Evolutionary conservation across 2,113 vertebrate genomes (phyloP).

Genomic region (Greenwoodochromis staneri): DNA sequence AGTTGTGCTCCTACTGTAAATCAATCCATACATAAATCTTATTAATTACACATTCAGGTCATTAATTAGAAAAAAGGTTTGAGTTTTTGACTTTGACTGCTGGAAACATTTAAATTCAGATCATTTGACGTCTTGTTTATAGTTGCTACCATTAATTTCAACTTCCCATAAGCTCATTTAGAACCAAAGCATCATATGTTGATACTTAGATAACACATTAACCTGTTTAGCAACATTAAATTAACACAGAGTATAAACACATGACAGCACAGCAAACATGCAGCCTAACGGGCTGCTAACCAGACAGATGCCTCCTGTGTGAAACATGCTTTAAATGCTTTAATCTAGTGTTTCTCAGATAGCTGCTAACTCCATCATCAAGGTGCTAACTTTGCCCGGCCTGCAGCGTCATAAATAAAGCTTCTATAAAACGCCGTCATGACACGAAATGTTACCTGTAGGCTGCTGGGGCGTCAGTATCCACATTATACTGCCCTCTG

Average conservation of each 20-base stretch:
- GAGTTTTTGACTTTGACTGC: not conserved
- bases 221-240: not conserved
- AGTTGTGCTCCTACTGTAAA: not conserved
- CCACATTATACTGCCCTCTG: conserved; percentile 56
- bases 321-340: not conserved
- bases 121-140: not conserved
- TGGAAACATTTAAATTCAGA: not conserved
- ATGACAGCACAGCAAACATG: not conserved
- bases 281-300: not conserved
- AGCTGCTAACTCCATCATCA: not conserved
- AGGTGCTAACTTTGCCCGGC: not conserved
- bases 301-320: not conserved
- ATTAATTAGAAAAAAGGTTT: not conserved
- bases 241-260: not conserved
- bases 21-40: not conserved
- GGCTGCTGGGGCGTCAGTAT: conserved; percentile 49
- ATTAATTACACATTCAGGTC: not conserved
- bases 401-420: not conserved
- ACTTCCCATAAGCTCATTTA: not conserved
- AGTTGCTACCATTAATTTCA: not conserved
- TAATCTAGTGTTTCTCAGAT: not conserved
- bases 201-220: not conserved
- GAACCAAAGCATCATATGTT: not conserved
- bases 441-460: conserved; percentile 47
- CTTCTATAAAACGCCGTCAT: not conserved